These are phyloP conservation scores for Myotis yumanensis DNA, from an alignment of 2,113 vertebrate genomes.

Conservation along the genomic window DNA sequence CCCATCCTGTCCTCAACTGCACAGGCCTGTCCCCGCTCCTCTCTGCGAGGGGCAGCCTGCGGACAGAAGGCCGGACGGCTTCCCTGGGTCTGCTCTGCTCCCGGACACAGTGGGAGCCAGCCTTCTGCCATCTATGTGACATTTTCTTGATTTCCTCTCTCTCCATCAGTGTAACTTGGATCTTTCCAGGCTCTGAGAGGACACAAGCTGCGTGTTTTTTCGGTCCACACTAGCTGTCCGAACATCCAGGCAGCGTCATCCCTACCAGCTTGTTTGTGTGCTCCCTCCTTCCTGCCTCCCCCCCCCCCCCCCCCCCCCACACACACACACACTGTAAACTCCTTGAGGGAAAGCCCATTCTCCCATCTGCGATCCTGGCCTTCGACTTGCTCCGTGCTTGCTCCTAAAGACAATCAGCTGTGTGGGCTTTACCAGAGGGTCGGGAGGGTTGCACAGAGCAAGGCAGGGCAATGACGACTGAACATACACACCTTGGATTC, in stretches of 20 bases:
- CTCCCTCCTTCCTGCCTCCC: neutral
- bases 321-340: neutral
- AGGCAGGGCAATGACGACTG: neutral
- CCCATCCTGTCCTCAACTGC: neutral
- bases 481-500: accelerated
- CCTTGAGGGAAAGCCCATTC: neutral
- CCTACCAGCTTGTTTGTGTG: neutral
- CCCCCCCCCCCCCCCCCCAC: neutral
- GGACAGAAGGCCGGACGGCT: neutral
- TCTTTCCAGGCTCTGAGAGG: neutral
- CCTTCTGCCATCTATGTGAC: neutral
- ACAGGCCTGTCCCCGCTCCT: neutral
- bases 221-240: neutral
- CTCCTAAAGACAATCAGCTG: neutral
- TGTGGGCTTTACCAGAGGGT: neutral
- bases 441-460: neutral
- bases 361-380: neutral
- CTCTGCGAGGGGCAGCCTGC: neutral
- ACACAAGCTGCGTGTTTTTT: too few relatives aligned
- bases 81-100: neutral
- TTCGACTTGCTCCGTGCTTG: neutral
- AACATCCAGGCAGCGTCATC: neutral
- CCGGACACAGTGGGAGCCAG: neutral
- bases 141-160: neutral
- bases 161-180: neutral